phyloP scores from a whole-genome alignment of 2,797 vertebrate species.

The Halcyon leucocephala region DNA sequence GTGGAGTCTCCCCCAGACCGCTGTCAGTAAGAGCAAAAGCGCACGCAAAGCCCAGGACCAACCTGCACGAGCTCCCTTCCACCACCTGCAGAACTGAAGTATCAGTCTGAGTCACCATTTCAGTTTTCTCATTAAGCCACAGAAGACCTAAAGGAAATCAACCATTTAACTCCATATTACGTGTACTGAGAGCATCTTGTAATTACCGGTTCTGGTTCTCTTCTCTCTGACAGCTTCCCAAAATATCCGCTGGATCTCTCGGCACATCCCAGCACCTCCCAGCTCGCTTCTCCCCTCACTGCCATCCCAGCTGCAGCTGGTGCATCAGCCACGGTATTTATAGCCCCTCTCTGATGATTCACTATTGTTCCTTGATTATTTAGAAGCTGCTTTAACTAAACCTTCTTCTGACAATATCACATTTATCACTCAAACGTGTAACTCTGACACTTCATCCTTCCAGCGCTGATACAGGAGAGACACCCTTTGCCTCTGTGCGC shows the following conservation, averaged over 20 bases:
- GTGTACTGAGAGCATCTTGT: neutral
- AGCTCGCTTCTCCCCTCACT: neutral
- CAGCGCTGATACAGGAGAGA: neutral
- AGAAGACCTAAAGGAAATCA: neutral
- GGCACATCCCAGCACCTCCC: neutral
- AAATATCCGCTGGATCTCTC: neutral
- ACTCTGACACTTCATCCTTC: neutral
- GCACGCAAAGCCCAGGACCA: neutral
- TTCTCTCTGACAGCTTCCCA: neutral
- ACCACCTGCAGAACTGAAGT: neutral
- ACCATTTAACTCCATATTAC: neutral
- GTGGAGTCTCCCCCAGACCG: neutral
- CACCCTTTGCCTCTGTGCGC: neutral
- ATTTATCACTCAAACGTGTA: neutral
- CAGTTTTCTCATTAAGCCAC: neutral
- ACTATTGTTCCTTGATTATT: neutral
- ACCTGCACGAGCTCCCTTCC: neutral
- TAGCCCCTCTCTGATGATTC: conserved; percentile 4
- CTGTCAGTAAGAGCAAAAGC: neutral
- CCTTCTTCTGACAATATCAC: neutral
- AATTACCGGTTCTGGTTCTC: neutral
- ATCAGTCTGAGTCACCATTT: neutral
- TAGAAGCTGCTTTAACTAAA: neutral
- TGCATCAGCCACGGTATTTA: neutral
- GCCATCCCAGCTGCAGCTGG: neutral